Base-by-base conservation (phyloP, 2,888 invertebrate species). In the Drosophila anceps region DNA sequence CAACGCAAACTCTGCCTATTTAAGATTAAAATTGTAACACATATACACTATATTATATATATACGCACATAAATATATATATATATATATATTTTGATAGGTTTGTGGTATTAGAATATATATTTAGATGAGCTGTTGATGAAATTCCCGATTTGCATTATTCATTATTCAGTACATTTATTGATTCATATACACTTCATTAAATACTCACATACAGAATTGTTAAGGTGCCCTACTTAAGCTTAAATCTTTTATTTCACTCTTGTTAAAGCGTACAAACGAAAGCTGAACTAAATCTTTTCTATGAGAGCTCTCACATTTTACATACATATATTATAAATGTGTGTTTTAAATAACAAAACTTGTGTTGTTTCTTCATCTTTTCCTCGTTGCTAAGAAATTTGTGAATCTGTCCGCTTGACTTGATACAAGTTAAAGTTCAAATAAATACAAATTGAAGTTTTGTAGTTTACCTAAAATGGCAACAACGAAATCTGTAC, bases 351-450 rank as follows among this genome's bases (percentile, higher is more conserved):
- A 41, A 53, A 54, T 55, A 58, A 15, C 37, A 64, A 53, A 67
- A 67, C 44, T 33, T 44, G 48, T 43, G n/a, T n/a, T n/a, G n/a
- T n/a, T n/a, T n/a, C n/a, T 65, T 66, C 62, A 43, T 33, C 10
- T 71, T 43, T 15, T 67, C 54, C 29, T 61, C 37, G 29, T n/a
- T 35, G 44, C 29, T 48, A 37, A 39, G 29, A 39, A 43, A 37
- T 43, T 60, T 62, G 46, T 31, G 37, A 54, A 46, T 62, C 57
- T 15, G 58, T 59, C 67, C 64, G 43, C 54, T 65, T 69, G 67
- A 84, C 83, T 84, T 84, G 83, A 84, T 84, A 84, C 83, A 84
- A 84, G 83, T 82, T 68, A 73, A 65, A 69, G 58, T 44, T 29
- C 13, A 73, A 72, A 63, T 66, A 64, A 41, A 66, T 66, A 67